Conservation (phyloP, 2,888 invertebrate genomes). For the Spilosoma lubricipeda region DNA sequence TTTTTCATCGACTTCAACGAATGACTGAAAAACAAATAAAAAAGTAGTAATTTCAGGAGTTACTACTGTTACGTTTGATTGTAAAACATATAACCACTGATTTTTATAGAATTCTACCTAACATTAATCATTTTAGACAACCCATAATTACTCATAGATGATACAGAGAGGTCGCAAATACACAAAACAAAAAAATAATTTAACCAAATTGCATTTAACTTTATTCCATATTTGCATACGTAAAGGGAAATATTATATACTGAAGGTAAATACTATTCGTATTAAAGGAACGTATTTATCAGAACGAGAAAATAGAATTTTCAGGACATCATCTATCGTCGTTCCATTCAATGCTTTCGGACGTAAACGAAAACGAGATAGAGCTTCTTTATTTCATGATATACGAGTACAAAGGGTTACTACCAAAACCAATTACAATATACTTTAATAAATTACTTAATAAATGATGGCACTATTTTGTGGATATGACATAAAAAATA, state of each 20-base stretch:
- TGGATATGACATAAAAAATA: background rate
- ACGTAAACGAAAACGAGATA: slow-evolving; percentile 11
- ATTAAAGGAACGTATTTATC: slow-evolving; percentile 7
- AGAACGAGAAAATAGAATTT: slow-evolving; percentile 1
- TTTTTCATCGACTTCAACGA: background rate
- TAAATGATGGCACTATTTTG: background rate
- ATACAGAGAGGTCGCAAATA: too few relatives aligned
- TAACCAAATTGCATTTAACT: background rate
- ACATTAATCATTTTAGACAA: too few relatives aligned
- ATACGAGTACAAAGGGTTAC: background rate
- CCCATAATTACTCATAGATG: too few relatives aligned
- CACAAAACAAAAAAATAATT: too few relatives aligned
- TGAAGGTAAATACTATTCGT: background rate
- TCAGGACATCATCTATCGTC: slow-evolving; percentile 1
- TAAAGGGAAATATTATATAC: background rate
- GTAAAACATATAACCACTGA: too few relatives aligned
- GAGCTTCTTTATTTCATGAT: background rate
- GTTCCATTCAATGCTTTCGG: slow-evolving; percentile 3
- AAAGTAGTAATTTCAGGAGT: too few relatives aligned
- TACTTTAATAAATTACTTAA: too few relatives aligned
- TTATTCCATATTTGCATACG: background rate
- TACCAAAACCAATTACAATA: background rate
- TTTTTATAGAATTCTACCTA: too few relatives aligned
- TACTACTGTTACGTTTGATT: too few relatives aligned
- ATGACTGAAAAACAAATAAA: background rate